A percentile compares a stretch with the other conserved stretches of the same genome.
Evolutionary conservation across 2,888 invertebrate species (phyloP).

Genomic region (Archips crataeganus): DNA sequence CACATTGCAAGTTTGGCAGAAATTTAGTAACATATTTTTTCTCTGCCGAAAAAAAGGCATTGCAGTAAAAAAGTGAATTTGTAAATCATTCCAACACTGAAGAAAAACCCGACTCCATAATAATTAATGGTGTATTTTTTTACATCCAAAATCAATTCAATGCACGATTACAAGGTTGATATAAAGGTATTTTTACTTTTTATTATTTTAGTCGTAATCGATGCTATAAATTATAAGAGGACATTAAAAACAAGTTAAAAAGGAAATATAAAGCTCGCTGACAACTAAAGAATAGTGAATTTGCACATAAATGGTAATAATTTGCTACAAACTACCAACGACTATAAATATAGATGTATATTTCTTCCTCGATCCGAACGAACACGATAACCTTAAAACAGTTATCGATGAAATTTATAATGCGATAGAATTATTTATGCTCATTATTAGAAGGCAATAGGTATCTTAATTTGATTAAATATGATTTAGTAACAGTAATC

Average conservation of each 20-base stretch:
- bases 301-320: conserved; percentile 67
- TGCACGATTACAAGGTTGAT: conserved; percentile 41
- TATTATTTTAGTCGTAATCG: conserved; percentile 39
- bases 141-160: conserved; percentile 40
- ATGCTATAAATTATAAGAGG: conserved; percentile 47
- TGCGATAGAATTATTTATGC: conserved; percentile 56
- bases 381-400: conserved; percentile 49
- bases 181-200: conserved; percentile 40
- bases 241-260: conserved; percentile 41
- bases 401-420: conserved; percentile 56
- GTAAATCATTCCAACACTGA: conserved; percentile 31
- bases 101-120: conserved; percentile 35
- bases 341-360: conserved; percentile 57
- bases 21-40: background rate
- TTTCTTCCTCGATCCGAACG: conserved; percentile 47
- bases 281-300: conserved; percentile 53
- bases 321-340: conserved; percentile 66
- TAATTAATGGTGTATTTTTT: conserved; percentile 41
- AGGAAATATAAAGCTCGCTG: conserved; percentile 51
- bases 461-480: conserved; percentile 43
- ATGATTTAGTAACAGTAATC: conserved; percentile 22
- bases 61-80: conserved; percentile 20
- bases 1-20: background rate
- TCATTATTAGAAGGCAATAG: conserved; percentile 46
- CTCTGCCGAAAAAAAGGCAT: conserved; percentile 29